Percentiles rank a stretch among this genome's conserved stretches.
Conservation (phyloP, 2,888 invertebrate species). For the Trimorus sp. region DNA sequence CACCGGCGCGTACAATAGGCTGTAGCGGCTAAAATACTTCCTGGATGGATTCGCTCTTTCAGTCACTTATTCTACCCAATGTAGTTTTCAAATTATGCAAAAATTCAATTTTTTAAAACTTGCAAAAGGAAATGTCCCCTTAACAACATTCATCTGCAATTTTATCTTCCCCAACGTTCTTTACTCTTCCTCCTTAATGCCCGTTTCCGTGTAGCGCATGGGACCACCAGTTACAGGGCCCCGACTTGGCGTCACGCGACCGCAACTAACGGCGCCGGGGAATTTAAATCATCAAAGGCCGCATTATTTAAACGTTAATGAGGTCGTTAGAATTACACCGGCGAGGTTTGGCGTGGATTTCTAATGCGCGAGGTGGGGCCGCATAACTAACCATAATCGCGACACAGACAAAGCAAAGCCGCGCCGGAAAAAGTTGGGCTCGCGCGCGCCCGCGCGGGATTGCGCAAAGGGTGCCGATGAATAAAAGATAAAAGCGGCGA, state of each 20-base stretch:
- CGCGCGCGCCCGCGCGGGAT: background rate
- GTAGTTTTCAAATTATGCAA: background rate
- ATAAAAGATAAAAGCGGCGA: conserved; percentile 6
- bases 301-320: conserved; percentile 38
- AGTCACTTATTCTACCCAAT: conserved; percentile 8
- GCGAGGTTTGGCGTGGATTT: conserved; percentile 20
- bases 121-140: too few species aligned
- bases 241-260: conserved; percentile 9
- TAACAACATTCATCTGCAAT: too few species aligned
- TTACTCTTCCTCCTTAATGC: too few species aligned
- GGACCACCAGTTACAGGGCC: conserved; percentile 17
- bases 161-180: too few species aligned
- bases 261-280: conserved; percentile 13
- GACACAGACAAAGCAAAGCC: conserved; percentile 11
- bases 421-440: background rate
- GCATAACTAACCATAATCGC: conserved; percentile 19
- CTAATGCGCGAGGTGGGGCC: conserved; percentile 17
- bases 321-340: conserved; percentile 28
- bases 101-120: too few species aligned
- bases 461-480: conserved; percentile 11
- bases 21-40: conserved; percentile 15
- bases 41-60: conserved; percentile 1
- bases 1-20: conserved; percentile 12
- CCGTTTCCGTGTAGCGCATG: background rate
- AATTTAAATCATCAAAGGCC: conserved; percentile 46